Evolutionary conservation across 2,888 invertebrate genomes (phyloP).

Genomic region (Campoplex nolae): DNA sequence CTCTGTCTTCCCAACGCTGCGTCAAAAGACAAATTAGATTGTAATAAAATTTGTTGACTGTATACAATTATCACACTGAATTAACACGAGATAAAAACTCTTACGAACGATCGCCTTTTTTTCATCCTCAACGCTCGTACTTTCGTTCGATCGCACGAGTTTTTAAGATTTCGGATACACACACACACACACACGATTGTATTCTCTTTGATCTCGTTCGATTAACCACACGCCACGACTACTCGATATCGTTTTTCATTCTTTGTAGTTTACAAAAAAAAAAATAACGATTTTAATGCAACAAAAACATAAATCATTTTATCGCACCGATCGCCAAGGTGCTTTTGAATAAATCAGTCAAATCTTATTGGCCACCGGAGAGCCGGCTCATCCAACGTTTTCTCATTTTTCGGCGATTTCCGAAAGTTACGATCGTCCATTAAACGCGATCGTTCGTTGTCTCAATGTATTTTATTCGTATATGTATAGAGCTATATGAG

Average conservation of each 20-base stretch:
- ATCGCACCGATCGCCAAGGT: neutral
- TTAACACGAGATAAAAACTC: slow-evolving; percentile 5
- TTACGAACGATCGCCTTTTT: slow-evolving; percentile 21
- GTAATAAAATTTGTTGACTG: slow-evolving; percentile 83
- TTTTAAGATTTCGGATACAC: neutral
- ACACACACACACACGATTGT: neutral
- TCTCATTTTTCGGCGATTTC: neutral
- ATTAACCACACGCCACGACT: neutral
- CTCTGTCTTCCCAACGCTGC: slow-evolving; percentile 85
- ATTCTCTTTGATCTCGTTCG: neutral
- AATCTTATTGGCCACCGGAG: neutral
- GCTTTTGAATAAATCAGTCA: neutral
- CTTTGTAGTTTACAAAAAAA: neutral
- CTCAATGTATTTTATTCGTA: slow-evolving; percentile 78
- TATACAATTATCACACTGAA: slow-evolving; percentile 76
- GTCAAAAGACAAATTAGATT: slow-evolving; percentile 84
- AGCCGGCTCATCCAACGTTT: neutral
- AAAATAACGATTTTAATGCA: neutral
- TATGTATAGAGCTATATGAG: slow-evolving; percentile 73
- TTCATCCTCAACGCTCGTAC: neutral
- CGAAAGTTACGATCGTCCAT: slow-evolving; percentile 4
- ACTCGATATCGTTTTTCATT: neutral
- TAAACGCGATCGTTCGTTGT: slow-evolving; percentile 58
- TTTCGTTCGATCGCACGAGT: neutral
- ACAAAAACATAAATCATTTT: neutral